Conservation (phyloP, 2,113 vertebrate species). For the Phaethon lepturus region DNA sequence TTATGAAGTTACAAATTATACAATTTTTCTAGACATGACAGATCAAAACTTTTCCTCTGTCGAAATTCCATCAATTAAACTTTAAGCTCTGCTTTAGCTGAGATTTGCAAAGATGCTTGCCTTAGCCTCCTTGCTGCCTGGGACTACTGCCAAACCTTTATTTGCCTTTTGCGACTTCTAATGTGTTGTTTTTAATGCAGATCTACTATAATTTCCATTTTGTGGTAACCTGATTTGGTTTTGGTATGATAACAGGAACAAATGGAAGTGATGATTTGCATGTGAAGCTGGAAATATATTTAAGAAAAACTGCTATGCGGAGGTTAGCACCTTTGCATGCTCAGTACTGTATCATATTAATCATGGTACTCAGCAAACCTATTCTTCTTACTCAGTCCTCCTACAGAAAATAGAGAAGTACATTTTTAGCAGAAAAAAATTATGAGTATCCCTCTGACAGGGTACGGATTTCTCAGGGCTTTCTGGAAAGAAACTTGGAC, state of each 20-base stretch:
- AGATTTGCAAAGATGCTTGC: not conserved
- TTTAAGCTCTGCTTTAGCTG: not conserved
- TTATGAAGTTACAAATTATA: not conserved
- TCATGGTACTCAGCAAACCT: not conserved
- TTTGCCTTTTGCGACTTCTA: not conserved
- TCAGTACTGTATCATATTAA: not conserved
- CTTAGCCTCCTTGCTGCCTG: not conserved
- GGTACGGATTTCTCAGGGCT: conserved; percentile 9
- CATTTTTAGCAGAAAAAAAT: conserved; percentile 4
- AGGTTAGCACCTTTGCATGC: not conserved
- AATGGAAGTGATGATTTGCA: conserved; percentile 38
- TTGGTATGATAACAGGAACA: not conserved
- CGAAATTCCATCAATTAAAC: not conserved
- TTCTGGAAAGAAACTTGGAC: conserved; percentile 53
- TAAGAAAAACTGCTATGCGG: not conserved
- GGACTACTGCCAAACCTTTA: not conserved
- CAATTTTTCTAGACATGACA: not conserved
- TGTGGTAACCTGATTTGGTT: not conserved
- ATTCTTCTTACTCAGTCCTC: not conserved
- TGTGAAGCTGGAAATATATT: not conserved
- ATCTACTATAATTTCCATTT: not conserved
- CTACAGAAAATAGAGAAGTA: conserved; percentile 24
- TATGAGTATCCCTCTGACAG: not conserved
- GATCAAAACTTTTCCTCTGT: not conserved
- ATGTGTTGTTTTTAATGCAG: not conserved